Percentiles rank a stretch among this genome's conserved stretches.
phyloP scores from a whole-genome alignment of 2,113 vertebrate species.

The Cryptomyrus ogoouensis region DNA sequence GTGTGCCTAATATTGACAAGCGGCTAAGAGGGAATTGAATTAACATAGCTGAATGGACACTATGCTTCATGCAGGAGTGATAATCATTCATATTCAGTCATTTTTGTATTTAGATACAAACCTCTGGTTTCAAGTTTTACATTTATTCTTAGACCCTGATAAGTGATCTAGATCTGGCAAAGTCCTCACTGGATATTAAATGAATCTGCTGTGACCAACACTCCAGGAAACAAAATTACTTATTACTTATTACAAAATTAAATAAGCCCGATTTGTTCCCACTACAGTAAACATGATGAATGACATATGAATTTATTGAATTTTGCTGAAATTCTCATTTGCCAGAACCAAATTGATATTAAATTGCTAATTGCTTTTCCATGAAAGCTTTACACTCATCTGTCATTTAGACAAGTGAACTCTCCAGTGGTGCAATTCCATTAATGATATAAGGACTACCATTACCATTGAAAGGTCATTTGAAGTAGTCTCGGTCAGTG shows the following conservation, averaged over 20 bases:
- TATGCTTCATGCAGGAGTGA: neutral
- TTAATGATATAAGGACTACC: slow-evolving; percentile 1
- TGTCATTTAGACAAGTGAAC: neutral
- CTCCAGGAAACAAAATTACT: slow-evolving; percentile 2
- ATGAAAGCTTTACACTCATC: neutral
- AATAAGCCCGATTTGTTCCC: neutral
- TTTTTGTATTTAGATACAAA: neutral
- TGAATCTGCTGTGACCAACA: neutral
- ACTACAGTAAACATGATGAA: slow-evolving; percentile 7
- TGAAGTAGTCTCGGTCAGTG: neutral
- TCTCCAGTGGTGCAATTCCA: neutral
- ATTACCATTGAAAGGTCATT: neutral
- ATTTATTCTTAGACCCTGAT: neutral
- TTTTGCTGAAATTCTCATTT: slow-evolving; percentile 8
- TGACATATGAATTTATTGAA: neutral
- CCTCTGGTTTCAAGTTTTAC: neutral
- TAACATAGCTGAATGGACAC: neutral
- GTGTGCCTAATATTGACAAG: neutral
- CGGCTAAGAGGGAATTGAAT: neutral
- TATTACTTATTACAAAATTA: neutral
- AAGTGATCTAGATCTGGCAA: neutral
- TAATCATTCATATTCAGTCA: neutral
- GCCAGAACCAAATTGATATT: neutral
- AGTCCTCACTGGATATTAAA: neutral
- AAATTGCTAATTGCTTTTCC: neutral